Conservation (phyloP, 2,113 vertebrate species). For the Campylomormyrus numenius region DNA sequence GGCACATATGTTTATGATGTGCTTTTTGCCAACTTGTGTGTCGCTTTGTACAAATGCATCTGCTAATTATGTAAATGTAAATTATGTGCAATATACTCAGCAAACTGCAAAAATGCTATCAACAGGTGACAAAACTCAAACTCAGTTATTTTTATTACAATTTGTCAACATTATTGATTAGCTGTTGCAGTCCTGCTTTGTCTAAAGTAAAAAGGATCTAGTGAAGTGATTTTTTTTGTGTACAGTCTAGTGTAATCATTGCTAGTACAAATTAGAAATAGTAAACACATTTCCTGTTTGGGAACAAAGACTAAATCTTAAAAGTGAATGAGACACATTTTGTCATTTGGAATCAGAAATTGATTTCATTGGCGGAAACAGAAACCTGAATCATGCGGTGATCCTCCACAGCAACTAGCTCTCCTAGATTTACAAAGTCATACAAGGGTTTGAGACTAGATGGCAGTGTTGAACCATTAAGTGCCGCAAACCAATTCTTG, state of each 20-base stretch:
- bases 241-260: background rate
- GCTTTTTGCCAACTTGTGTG: too few species aligned
- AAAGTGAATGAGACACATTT: background rate
- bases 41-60: too few species aligned
- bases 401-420: too few species aligned
- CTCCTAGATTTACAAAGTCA: background rate
- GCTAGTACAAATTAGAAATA: background rate
- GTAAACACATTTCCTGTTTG: background rate
- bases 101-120: background rate
- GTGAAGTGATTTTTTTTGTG: background rate
- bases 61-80: too few species aligned
- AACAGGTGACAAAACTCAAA: too few species aligned
- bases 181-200: too few species aligned
- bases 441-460: conserved; percentile 17
- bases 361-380: background rate
- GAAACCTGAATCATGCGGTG: background rate
- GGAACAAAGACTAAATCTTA: background rate
- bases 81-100: background rate
- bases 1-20: too few species aligned
- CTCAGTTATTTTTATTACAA: too few species aligned
- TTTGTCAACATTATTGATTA: too few species aligned
- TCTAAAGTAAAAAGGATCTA: too few species aligned
- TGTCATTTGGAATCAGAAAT: background rate
- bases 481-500: background rate
- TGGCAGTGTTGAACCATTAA: conserved; percentile 2